Conservation (phyloP, 2,797 vertebrate genomes). For the Varecia variegata region DNA sequence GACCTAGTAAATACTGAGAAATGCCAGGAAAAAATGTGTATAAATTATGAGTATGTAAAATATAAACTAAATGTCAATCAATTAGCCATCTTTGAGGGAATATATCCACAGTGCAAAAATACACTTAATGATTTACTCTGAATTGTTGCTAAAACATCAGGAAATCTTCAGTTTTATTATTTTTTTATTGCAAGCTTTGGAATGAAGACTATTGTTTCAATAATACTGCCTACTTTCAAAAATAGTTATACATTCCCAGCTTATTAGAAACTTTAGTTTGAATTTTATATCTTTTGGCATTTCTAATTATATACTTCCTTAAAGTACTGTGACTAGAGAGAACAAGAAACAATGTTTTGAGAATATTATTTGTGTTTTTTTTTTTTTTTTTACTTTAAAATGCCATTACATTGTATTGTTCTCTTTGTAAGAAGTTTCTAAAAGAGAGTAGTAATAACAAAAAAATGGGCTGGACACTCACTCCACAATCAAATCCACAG, state of each 20-base stretch:
- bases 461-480: conserved; percentile 45
- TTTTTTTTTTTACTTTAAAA: conserved; percentile 69
- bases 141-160: neutral
- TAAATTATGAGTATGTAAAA: neutral
- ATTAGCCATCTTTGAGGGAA: neutral
- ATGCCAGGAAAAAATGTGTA: neutral
- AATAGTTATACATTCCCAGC: conserved; percentile 31
- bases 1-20: neutral
- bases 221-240: conserved; percentile 29
- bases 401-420: conserved; percentile 67
- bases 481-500: conserved; percentile 65
- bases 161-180: neutral
- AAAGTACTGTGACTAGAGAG: neutral
- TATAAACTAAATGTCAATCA: neutral
- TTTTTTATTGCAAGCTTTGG: conserved; percentile 24
- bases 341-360: conserved; percentile 33
- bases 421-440: neutral
- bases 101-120: neutral
- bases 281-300: conserved; percentile 59
- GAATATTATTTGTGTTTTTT: conserved; percentile 52
- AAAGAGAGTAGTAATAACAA: neutral
- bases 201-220: conserved; percentile 51
- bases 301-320: conserved; percentile 62
- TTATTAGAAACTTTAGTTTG: conserved; percentile 51
- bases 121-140: neutral